Percentiles rank a stretch among this genome's conserved stretches.
Conservation (phyloP, 2,113 vertebrate genomes). For the Theristicus caerulescens region DNA sequence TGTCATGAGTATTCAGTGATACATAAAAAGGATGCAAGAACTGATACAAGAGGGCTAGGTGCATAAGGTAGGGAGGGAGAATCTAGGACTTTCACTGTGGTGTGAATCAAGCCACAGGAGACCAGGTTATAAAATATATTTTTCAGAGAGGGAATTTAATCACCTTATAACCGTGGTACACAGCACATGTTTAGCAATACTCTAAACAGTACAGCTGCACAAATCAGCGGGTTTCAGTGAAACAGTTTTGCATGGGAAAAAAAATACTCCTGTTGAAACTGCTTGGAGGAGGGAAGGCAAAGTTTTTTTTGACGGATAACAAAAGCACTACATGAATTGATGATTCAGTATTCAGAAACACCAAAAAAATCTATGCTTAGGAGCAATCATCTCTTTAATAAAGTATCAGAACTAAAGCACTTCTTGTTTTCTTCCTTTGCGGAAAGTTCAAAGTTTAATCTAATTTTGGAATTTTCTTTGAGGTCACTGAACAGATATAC, state of each 20-base stretch:
- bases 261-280: background rate
- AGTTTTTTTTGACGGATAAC: background rate
- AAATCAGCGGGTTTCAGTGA: background rate
- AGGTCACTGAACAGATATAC: background rate
- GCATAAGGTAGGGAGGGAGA: background rate
- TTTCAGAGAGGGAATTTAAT: background rate
- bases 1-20: background rate
- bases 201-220: background rate
- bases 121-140: background rate
- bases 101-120: background rate
- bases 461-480: background rate
- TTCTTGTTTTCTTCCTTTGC: background rate
- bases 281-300: background rate
- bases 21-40: background rate
- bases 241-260: background rate
- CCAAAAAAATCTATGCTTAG: background rate
- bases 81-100: background rate
- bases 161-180: background rate
- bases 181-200: background rate
- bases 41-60: background rate
- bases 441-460: background rate
- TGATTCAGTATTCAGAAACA: background rate
- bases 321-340: background rate
- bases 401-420: background rate
- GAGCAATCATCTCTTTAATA: background rate